A percentile compares a stretch with the other conserved stretches of the same genome.
phyloP scores from a whole-genome alignment of 2,797 vertebrate genomes.

The Anabas testudineus region DNA sequence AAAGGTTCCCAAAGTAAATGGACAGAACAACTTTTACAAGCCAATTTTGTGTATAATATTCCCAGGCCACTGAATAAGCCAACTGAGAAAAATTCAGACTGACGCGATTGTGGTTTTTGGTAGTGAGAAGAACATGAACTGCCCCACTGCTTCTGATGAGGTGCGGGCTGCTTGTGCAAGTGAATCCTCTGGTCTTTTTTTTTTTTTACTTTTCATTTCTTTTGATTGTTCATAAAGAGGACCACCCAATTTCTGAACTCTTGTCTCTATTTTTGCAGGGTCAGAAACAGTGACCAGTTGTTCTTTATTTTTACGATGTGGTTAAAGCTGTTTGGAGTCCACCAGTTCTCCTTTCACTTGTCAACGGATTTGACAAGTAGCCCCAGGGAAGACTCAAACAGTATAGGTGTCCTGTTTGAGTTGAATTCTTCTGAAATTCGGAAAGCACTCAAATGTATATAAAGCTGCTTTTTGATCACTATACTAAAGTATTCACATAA shows the following conservation, averaged over 20 bases:
- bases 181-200: constrained; percentile 34
- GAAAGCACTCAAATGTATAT: constrained; percentile 26
- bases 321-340: constrained; percentile 86
- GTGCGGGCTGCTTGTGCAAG: constrained; percentile 36
- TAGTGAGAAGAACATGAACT: constrained; percentile 33
- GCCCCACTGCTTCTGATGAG: constrained; percentile 27
- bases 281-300: constrained; percentile 86
- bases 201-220: constrained; percentile 32
- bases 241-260: constrained; percentile 85
- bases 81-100: constrained; percentile 18
- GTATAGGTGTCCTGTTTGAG: constrained; percentile 42
- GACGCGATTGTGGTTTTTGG: constrained; percentile 28
- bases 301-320: constrained; percentile 88
- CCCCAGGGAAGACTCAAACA: constrained; percentile 18
- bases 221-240: constrained; percentile 71
- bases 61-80: constrained; percentile 30
- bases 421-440: constrained; percentile 38
- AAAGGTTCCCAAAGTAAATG: constrained; percentile 22
- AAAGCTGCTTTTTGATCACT: background rate
- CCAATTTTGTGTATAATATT: constrained; percentile 33
- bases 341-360: constrained; percentile 83
- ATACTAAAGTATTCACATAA: background rate
- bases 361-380: constrained; percentile 70
- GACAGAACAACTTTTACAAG: constrained; percentile 17
- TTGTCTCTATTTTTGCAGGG: constrained; percentile 84